These are phyloP conservation scores for Trematomus bernacchii DNA, from an alignment of 2,797 vertebrate genomes.

Conservation along the genomic window DNA sequence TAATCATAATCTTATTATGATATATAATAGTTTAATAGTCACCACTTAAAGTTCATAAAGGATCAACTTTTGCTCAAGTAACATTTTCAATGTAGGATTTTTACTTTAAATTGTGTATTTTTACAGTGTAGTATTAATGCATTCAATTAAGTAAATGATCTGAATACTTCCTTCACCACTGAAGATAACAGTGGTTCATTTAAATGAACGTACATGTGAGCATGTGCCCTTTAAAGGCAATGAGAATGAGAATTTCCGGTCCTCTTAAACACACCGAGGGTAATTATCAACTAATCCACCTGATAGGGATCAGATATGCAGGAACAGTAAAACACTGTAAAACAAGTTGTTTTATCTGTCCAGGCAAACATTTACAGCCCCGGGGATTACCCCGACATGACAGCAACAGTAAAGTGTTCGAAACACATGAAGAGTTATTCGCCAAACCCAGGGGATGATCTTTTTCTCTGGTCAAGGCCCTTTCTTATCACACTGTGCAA, in stretches of 20 bases:
- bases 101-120: too few species aligned
- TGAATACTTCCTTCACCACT: too few species aligned
- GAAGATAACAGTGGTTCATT: neutral
- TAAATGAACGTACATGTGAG: neutral
- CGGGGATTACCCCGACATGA: constrained; percentile 27
- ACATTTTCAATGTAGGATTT: too few species aligned
- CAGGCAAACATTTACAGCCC: constrained; percentile 52
- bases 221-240: constrained; percentile 12
- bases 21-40: too few species aligned
- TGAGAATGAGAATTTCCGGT: neutral
- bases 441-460: neutral
- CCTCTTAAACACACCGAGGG: neutral
- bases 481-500: constrained; percentile 38
- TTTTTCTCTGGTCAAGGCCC: constrained; percentile 12
- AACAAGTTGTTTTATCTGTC: constrained; percentile 39
- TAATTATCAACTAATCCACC: constrained; percentile 58
- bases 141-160: too few species aligned
- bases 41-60: too few species aligned
- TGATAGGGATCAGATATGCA: constrained; percentile 13
- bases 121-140: too few species aligned
- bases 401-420: neutral
- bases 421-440: constrained; percentile 3
- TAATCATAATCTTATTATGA: too few species aligned
- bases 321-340: constrained; percentile 12
- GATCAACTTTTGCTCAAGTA: too few species aligned